phyloP scores from a whole-genome alignment of 2,888 invertebrate species.

The Drosophila mettleri region DNA sequence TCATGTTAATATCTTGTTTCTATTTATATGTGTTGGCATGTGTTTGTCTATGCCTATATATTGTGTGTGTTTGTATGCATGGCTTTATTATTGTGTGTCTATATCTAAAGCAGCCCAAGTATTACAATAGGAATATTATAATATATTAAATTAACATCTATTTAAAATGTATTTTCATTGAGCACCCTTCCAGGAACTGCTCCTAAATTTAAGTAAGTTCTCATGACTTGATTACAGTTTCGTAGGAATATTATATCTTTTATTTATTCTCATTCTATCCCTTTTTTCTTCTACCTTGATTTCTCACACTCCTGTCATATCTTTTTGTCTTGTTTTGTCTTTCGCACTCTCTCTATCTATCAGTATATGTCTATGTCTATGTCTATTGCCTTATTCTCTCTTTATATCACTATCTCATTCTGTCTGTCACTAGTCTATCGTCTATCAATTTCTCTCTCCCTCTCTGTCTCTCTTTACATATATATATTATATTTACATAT shows the following conservation, averaged over 20 bases:
- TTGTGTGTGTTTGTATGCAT: not conserved
- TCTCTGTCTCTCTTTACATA: not conserved
- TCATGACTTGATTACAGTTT: not conserved
- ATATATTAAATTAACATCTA: too few relatives aligned
- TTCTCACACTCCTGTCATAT: not conserved
- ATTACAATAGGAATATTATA: too few relatives aligned
- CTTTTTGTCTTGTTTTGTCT: not conserved
- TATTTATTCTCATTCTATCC: not conserved
- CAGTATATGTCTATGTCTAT: not conserved
- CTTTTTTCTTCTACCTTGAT: not conserved
- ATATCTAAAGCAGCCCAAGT: too few relatives aligned
- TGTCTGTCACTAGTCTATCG: not conserved
- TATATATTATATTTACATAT: too few relatives aligned
- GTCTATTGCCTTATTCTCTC: not conserved
- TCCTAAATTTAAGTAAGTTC: not conserved
- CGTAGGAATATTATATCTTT: not conserved
- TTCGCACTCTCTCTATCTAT: not conserved
- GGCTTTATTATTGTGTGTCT: too few relatives aligned
- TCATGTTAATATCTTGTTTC: constrained; percentile 1
- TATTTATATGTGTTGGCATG: not conserved
- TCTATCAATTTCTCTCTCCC: not conserved
- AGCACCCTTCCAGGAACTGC: not conserved
- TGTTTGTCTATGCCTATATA: not conserved
- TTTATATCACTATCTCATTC: not conserved
- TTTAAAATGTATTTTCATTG: not conserved